Evolutionary conservation across 2,888 invertebrate genomes (phyloP).

Genomic region (Entomobrya proxima): DNA sequence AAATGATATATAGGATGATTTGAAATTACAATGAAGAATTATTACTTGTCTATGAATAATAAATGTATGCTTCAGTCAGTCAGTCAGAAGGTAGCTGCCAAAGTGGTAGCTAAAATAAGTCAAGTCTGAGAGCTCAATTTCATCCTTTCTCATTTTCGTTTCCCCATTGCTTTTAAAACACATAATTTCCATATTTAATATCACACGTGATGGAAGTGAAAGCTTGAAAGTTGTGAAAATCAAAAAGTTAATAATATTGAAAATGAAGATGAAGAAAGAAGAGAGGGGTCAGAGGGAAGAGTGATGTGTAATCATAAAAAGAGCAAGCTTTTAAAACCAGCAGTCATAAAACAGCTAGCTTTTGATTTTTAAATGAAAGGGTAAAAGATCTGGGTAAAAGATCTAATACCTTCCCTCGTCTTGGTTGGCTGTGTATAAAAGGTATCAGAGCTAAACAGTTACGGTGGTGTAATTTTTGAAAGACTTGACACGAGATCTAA

Average conservation of each 20-base stretch:
- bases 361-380: no score
- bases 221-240: not conserved
- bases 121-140: not conserved
- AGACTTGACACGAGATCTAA: no score
- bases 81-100: not conserved
- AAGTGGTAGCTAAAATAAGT: not conserved
- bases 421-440: no score
- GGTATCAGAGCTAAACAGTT: no score
- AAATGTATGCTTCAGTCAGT: not conserved
- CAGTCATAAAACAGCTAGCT: no score
- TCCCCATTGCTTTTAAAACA: not conserved
- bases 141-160: not conserved
- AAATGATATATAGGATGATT: not conserved
- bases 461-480: no score
- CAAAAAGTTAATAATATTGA: not conserved
- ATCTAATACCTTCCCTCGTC: no score
- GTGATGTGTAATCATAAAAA: not conserved
- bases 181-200: slow-evolving; percentile 3
- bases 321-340: no score
- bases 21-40: slow-evolving; percentile 17
- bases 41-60: slow-evolving; percentile 2
- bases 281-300: not conserved
- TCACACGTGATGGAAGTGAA: not conserved
- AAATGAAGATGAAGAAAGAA: not conserved
- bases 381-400: no score